Conservation (phyloP, 2,797 vertebrate genomes). For the Characodon lateralis region DNA sequence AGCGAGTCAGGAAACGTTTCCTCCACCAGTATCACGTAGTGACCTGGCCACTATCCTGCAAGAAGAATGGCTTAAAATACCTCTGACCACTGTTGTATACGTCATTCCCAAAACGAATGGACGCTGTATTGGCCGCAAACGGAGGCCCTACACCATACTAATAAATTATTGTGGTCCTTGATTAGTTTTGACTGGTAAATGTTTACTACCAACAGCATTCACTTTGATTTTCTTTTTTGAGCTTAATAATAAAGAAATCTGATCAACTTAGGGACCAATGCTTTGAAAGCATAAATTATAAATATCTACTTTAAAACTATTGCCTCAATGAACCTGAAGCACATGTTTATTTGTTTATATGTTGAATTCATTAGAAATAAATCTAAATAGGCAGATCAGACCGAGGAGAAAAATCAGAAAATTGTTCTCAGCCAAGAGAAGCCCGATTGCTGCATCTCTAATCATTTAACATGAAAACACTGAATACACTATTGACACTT, state of each 20-base stretch:
- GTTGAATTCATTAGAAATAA: not conserved
- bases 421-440: not conserved
- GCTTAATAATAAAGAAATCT: not conserved
- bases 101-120: too few relatives aligned
- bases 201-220: not conserved
- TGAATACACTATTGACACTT: not conserved
- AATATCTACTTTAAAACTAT: not conserved
- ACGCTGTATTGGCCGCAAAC: too few relatives aligned
- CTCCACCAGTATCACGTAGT: too few relatives aligned
- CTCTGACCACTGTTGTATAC: too few relatives aligned
- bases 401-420: not conserved
- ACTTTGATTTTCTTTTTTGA: not conserved
- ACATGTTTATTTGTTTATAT: not conserved
- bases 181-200: not conserved
- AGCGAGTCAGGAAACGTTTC: too few relatives aligned
- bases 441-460: not conserved
- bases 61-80: too few relatives aligned
- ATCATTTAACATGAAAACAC: not conserved
- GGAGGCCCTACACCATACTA: too few relatives aligned
- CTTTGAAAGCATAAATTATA: not conserved
- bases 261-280: not conserved
- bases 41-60: too few relatives aligned
- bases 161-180: not conserved
- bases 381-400: not conserved
- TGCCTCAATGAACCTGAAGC: not conserved